phyloP scores from a whole-genome alignment of 2,888 invertebrate species.

The Allolobophora icterica region DNA sequence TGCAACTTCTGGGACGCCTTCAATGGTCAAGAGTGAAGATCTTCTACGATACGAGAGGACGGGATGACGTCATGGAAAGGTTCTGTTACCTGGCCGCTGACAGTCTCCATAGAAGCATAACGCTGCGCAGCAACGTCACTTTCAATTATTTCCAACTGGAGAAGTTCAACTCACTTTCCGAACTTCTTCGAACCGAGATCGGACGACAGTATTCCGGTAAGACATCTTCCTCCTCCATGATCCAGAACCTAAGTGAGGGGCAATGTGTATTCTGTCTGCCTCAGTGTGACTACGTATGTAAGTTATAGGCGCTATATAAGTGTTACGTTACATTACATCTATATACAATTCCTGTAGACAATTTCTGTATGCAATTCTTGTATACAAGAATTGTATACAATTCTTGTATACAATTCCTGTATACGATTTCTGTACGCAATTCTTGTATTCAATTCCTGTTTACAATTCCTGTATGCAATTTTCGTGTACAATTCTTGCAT shows the following conservation, averaged over 20 bases:
- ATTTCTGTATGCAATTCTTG: too few species aligned
- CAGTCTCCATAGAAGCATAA: not conserved
- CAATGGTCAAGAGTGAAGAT: not conserved
- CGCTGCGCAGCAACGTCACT: not conserved
- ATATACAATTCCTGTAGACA: too few species aligned
- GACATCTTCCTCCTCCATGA: not conserved
- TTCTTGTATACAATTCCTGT: too few species aligned
- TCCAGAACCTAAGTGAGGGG: not conserved
- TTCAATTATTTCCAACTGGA: not conserved
- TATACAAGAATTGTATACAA: too few species aligned
- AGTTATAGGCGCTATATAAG: too few species aligned
- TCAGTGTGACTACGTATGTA: too few species aligned
- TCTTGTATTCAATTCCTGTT: too few species aligned
- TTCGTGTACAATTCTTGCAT: too few species aligned
- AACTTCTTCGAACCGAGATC: not conserved
- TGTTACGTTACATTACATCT: too few species aligned
- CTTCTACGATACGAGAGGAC: not conserved
- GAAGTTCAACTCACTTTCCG: not conserved
- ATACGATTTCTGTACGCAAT: too few species aligned
- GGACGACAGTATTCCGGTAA: constrained; percentile 4
- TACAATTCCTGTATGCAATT: too few species aligned
- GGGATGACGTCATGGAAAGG: constrained; percentile 4
- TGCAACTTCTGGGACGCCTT: not conserved
- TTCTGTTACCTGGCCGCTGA: not conserved
- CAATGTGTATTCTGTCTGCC: not conserved